These are phyloP conservation scores for Globodera rostochiensis DNA, from an alignment of 1,140 invertebrate species.

Conservation along the genomic window DNA sequence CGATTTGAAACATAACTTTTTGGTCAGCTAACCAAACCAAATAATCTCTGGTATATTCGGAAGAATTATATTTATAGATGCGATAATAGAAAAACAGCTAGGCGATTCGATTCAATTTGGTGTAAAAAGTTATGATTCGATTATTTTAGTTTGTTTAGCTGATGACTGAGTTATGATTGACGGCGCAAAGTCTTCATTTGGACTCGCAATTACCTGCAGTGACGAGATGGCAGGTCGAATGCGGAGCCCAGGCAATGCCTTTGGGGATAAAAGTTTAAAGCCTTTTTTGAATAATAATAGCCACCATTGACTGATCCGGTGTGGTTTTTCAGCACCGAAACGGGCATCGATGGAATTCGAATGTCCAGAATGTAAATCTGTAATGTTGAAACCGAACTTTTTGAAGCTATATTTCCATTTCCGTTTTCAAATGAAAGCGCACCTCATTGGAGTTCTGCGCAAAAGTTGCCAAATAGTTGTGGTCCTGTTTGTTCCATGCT, in stretches of 20 bases:
- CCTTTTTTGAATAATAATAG: too few relatives aligned
- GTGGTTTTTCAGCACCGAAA: conserved; percentile 94
- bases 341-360: conserved; percentile 93
- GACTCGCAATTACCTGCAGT: conserved; percentile 48
- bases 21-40: too few relatives aligned
- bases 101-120: too few relatives aligned
- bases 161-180: too few relatives aligned
- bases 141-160: too few relatives aligned
- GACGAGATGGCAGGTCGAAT: conserved; percentile 76
- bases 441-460: conserved; percentile 97
- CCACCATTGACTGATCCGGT: conserved; percentile 89
- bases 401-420: neutral
- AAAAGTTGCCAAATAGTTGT: conserved; percentile 96
- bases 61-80: too few relatives aligned
- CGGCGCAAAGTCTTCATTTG: too few relatives aligned
- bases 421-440: neutral
- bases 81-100: too few relatives aligned
- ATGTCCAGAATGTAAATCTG: conserved; percentile 94
- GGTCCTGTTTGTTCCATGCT: conserved; percentile 79
- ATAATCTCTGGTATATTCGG: too few relatives aligned
- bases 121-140: too few relatives aligned
- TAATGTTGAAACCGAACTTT: conserved; percentile 33
- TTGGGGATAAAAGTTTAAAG: neutral
- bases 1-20: too few relatives aligned
- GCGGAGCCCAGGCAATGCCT: conserved; percentile 96